phyloP scores from a whole-genome alignment of 1,140 invertebrate species.

The Trichoplusia ni region DNA sequence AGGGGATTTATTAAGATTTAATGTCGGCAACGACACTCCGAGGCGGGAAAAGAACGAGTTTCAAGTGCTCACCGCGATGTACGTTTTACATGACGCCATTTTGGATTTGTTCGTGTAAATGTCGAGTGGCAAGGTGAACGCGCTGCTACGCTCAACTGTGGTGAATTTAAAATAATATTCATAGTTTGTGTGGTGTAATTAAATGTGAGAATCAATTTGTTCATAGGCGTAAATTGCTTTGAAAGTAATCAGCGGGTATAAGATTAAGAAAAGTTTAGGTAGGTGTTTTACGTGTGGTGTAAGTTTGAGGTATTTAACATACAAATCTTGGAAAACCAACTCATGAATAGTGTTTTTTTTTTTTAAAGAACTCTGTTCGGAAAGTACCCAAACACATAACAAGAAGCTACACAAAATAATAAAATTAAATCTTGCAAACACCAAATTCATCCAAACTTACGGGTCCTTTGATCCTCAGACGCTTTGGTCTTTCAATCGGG shows the following conservation, averaged over 20 bases:
- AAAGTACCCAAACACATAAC: too few relatives aligned
- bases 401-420: too few relatives aligned
- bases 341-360: too few relatives aligned
- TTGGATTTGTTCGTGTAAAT: slow-evolving; percentile 64
- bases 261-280: too few relatives aligned
- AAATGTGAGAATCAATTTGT: slow-evolving; percentile 12
- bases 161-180: slow-evolving; percentile 37
- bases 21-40: slow-evolving; percentile 78
- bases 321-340: too few relatives aligned
- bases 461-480: slow-evolving; percentile 19
- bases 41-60: slow-evolving; percentile 80
- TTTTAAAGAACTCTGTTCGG: too few relatives aligned
- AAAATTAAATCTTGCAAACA: too few relatives aligned
- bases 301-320: too few relatives aligned
- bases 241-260: background rate
- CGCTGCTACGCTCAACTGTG: slow-evolving; percentile 17
- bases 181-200: slow-evolving; percentile 8
- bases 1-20: slow-evolving; percentile 81
- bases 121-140: slow-evolving; percentile 50
- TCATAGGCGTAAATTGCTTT: background rate
- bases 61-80: slow-evolving; percentile 74
- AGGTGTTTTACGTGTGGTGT: too few relatives aligned
- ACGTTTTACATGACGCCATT: slow-evolving; percentile 77
- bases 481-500: slow-evolving; percentile 46
- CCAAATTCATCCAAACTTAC: slow-evolving; percentile 1